Base-by-base conservation (phyloP, 2,888 invertebrate genomes). In the Micropterix aruncella region DNA sequence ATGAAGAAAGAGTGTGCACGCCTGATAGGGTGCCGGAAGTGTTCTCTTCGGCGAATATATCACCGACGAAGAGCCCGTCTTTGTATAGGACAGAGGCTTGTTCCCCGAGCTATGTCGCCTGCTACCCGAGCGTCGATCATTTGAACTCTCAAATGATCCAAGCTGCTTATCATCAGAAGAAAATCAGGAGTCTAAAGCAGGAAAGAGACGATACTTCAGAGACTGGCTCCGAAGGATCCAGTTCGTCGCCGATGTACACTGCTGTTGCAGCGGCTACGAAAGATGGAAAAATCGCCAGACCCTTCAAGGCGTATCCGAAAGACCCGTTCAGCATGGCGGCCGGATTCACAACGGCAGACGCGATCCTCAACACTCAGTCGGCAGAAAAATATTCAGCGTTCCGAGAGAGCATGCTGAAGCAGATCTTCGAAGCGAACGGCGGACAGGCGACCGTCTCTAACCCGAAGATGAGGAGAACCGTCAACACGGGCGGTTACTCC, bases 261-360 rank as follows among this genome's bases (percentile, higher is more conserved):
- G 55, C 53, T 52, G 50, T 54, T 43, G 47, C 55, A 41, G 47
- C 56, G 43, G 57, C 57, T 38, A 50, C 52, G 4, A 27, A 27
- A 27, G 52, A 59, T 16, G 59, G 63, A 16, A 77, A 73, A 53
- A 50, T 61, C 2, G 65, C 74, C 0, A 65, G 80, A 2, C 81
- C 81, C 0, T 81, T 81, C 55, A 81, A 82, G 56, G 81, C 82
- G 0, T 84, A 82, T 55, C 82, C 84, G 1, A 79, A 80, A 50
- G 79, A 83, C 57, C 78, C 82, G 0, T 55, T 80, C 17, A 66
- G 74, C 38, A 57, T 86, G 52, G 59, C 77, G 38, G 57, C 80
- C 50, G 58, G 74, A 50, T 51, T 65, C 57, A 1, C 55, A 53
- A 9, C 63, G 48, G 55, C 71, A 1, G 75, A 71, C 44, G 55